Evolutionary conservation across 2,113 vertebrate genomes (phyloP), one percentile per base, ranked within the genome.

Genomic region (Osmerus eperlanus): DNA sequence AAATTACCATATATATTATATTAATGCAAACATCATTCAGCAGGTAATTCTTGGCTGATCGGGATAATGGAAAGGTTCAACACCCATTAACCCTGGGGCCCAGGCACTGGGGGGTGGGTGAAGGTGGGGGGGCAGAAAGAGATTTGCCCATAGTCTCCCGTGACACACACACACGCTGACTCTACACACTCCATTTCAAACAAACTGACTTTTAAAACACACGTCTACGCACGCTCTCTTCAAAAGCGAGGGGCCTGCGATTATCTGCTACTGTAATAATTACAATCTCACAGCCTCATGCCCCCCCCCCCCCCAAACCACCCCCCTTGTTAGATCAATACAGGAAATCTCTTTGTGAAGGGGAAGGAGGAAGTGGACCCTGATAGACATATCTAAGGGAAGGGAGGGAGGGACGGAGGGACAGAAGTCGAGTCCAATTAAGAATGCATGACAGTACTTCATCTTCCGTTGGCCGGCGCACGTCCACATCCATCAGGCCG

Each of bases 1-100:
- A 97, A 98, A 98, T 99, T 99, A 98, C 95, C 97, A 99, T 99
- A 98, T 99, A 99, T 99, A 99, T 99, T 98, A 99, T 99, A 99
- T 99, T 99, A 99, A 99, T 98, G 97, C 97, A 99, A 98, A 99
- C 97, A 99, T 98, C 96, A 97, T 97, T 98, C 96, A 96, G 96
- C 94, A 97, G 95, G 96, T 99, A 99, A 99, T 98, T 98, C 97
- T 97, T 94, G 95, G 95, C 96, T 99, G 97, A 99, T 98, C 95
- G 96, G 96, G 96, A 98, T 98, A 99, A 99, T 98, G 96, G 96
- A 97, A 97, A 98, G 97, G 97, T 98, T 99, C 94, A 98, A 99
- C 97, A 97, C 96, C 97, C 97, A 99, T 99, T 99, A 99, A 98
- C 97, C 97, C 95, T 94, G 93, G 94, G 95, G 96, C 96, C 95